Evolutionary conservation across 2,888 invertebrate genomes (phyloP).

Genomic region (Nasonovia ribisnigri): DNA sequence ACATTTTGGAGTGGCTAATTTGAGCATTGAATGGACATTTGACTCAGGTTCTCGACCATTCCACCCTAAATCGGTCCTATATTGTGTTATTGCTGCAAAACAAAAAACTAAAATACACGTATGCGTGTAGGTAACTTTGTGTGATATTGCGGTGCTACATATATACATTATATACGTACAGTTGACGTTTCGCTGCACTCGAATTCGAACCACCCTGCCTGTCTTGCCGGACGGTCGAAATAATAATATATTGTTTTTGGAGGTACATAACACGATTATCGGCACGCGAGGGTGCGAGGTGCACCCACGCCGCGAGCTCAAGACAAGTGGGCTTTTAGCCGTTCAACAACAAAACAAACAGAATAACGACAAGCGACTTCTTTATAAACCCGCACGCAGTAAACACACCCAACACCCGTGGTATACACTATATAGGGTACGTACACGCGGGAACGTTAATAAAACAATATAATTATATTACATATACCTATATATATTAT

Average conservation of each 20-base stretch:
- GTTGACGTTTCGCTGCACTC: background rate
- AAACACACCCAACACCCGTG: background rate
- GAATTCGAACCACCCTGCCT: background rate
- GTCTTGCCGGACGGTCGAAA: background rate
- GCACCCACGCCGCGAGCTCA: constrained; percentile 1
- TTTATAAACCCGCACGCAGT: background rate
- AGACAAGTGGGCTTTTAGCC: constrained; percentile 62
- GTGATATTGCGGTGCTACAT: background rate
- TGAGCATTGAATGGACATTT: background rate
- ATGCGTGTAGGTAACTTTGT: background rate
- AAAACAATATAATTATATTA: background rate
- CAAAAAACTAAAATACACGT: background rate
- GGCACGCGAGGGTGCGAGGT: background rate
- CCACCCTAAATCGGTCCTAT: background rate
- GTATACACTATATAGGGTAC: background rate
- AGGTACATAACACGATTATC: constrained; percentile 52
- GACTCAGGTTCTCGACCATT: background rate
- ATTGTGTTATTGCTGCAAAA: background rate
- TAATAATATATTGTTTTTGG: constrained; percentile 37
- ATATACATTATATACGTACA: background rate
- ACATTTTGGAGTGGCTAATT: background rate
- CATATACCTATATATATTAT: background rate
- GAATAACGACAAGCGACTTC: constrained; percentile 24
- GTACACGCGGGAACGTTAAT: background rate
- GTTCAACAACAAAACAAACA: constrained; percentile 53